Evolutionary conservation across 2,113 vertebrate species (phyloP).

Genomic region (Telmatochromis brichardi): DNA sequence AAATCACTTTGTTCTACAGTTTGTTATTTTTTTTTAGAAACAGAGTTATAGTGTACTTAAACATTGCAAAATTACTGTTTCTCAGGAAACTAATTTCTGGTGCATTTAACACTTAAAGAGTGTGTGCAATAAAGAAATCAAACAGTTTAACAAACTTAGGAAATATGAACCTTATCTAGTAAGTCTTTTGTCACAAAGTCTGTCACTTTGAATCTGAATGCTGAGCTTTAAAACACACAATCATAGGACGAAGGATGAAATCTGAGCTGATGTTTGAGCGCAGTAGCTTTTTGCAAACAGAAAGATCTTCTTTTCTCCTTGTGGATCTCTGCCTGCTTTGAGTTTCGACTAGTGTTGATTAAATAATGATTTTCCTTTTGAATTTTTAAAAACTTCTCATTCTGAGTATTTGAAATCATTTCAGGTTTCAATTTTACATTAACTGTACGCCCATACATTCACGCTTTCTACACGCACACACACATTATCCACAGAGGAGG

Average conservation of each 20-base stretch:
- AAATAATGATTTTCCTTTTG: background rate
- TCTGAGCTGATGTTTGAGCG: background rate
- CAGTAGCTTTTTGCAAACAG: background rate
- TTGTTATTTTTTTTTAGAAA: background rate
- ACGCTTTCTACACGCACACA: background rate
- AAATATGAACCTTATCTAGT: background rate
- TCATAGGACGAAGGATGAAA: background rate
- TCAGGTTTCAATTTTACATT: background rate
- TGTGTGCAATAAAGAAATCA: background rate
- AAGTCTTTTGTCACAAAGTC: background rate
- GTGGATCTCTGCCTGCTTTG: background rate
- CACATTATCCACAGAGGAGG: background rate
- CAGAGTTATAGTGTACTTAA: background rate
- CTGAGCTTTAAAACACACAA: background rate
- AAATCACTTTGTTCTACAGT: background rate
- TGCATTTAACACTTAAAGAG: background rate
- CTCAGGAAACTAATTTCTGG: background rate
- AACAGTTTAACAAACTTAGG: background rate
- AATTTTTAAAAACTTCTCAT: background rate
- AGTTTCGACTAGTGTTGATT: background rate
- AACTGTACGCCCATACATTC: background rate
- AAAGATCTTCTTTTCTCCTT: background rate
- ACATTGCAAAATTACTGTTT: background rate
- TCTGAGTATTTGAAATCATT: background rate
- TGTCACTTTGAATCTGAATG: background rate